A percentile compares a stretch with the other conserved stretches of the same genome.
These are phyloP conservation scores for Hymenopus coronatus DNA, from an alignment of 2,888 invertebrate genomes.

Conservation along the genomic window DNA sequence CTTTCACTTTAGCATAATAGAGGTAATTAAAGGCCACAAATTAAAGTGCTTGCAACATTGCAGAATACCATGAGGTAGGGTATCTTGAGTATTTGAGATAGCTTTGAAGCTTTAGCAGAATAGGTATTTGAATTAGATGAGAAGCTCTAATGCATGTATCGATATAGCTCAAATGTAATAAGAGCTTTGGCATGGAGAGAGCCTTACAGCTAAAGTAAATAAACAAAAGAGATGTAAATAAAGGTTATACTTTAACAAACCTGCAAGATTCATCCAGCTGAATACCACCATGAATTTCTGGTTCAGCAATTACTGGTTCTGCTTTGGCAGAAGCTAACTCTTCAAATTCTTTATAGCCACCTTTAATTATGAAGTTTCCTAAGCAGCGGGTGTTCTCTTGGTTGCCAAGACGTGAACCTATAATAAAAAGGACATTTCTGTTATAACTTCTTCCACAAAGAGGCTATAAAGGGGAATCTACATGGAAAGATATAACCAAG, in stretches of 20 bases:
- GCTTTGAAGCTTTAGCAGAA: too few relatives aligned
- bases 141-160: too few relatives aligned
- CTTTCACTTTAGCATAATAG: too few relatives aligned
- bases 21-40: too few relatives aligned
- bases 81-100: too few relatives aligned
- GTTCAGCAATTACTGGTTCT: constrained; percentile 80
- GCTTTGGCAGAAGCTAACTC: constrained; percentile 63
- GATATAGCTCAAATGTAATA: too few relatives aligned
- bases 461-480: too few relatives aligned
- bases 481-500: too few relatives aligned
- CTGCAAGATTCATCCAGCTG: constrained; percentile 73
- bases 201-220: background rate
- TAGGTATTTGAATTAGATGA: too few relatives aligned
- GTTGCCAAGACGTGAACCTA: constrained; percentile 71
- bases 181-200: too few relatives aligned
- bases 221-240: background rate
- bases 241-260: constrained; percentile 40
- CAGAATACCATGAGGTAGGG: too few relatives aligned
- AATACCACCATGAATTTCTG: constrained; percentile 80
- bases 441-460: background rate
- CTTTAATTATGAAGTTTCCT: constrained; percentile 85
- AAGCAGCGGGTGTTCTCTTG: constrained; percentile 81
- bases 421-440: background rate
- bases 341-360: constrained; percentile 79
- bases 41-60: too few relatives aligned